A percentile compares a stretch with the other conserved stretches of the same genome.
Conservation (phyloP, 2,888 invertebrate genomes). For the Emmelina monodactyla region DNA sequence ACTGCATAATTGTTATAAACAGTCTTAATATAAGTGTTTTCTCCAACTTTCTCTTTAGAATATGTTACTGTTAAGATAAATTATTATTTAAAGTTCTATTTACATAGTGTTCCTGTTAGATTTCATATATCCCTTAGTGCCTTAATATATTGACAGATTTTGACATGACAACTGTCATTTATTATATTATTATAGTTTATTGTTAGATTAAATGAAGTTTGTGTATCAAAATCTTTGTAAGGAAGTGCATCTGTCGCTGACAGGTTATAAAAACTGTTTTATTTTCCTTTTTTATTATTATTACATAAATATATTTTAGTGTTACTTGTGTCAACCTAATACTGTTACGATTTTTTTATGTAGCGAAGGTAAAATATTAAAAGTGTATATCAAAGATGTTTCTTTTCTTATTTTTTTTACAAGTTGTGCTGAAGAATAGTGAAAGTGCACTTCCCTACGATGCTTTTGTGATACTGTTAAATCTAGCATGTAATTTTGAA, state of each 20-base stretch:
- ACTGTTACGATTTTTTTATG: slow-evolving; percentile 20
- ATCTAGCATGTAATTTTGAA: slow-evolving; percentile 6
- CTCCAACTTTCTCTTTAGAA: too few species aligned
- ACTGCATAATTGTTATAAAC: too few species aligned
- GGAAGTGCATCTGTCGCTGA: slow-evolving; percentile 49
- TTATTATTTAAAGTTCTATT: too few species aligned
- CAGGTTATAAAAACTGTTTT: slow-evolving; percentile 25
- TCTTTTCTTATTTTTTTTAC: slow-evolving; percentile 32
- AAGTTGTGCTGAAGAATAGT: slow-evolving; percentile 66
- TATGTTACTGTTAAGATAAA: too few species aligned
- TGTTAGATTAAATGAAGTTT: too few species aligned
- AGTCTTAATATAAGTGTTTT: too few species aligned
- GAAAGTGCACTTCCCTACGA: slow-evolving; percentile 62
- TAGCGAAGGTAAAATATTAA: slow-evolving; percentile 33
- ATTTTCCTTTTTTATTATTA: slow-evolving; percentile 15
- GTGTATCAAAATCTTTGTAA: slow-evolving; percentile 27
- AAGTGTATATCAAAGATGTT: slow-evolving; percentile 29
- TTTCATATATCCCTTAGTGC: too few species aligned
- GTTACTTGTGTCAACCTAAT: slow-evolving; percentile 19
- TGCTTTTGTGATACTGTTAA: slow-evolving; percentile 26
- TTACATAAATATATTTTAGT: slow-evolving; percentile 21
- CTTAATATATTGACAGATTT: too few species aligned
- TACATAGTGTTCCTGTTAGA: too few species aligned
- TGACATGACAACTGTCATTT: too few species aligned
- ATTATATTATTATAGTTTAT: too few species aligned